Base-by-base conservation (phyloP, 1,140 invertebrate species). In the Laupala kohalensis region DNA sequence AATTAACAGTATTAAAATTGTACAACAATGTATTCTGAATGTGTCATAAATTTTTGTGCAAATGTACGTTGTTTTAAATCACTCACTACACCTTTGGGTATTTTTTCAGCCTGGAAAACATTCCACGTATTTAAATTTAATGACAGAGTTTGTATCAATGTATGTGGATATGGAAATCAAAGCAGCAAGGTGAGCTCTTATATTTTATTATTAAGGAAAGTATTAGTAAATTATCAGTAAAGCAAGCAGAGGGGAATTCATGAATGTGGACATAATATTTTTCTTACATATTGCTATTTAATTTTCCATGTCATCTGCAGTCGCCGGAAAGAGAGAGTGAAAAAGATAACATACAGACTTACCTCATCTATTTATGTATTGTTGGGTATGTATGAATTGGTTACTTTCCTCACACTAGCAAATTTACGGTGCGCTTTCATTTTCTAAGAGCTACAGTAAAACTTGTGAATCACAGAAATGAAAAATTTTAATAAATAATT, bases 91-190 rank as follows among this genome's bases (percentile, higher is more conserved):
- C 30, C 26, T 27, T 64, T 5, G 19, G 67, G 63, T 1, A 37
- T 25, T 69, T 70, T 74, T 23, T 69, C 74, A 83, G 81, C 77
- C 78, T 25, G 67, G 77, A 67, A 78, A 81, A 75, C 76, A 75
- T 65, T 75, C 76, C 64, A 70, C 74, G 64, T 84, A 84, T 75
- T 77, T 83, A 72, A 78, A 80, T 68, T 77, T 78, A 29, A 84
- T 83, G 82, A 81, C 82, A 15, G 79, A 83, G 73, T 75, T 84
- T 30, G 71, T 84, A 72, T 80, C 82, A 9, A 76, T 82, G 74
- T 83, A 82, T 67, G 79, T 83, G 75, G 82, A 84, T 72, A 79
- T 83, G 78, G 82, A 84, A 77, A 75, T 84, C 69, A 80, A 79
- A 74, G 77, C 79, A 29, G 83, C 82, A 71, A 81, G 75, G 75